Evolutionary conservation across 2,113 vertebrate genomes (phyloP), one percentile per base, ranked within the genome.

Genomic region (Brachypteracias leptosomus): DNA sequence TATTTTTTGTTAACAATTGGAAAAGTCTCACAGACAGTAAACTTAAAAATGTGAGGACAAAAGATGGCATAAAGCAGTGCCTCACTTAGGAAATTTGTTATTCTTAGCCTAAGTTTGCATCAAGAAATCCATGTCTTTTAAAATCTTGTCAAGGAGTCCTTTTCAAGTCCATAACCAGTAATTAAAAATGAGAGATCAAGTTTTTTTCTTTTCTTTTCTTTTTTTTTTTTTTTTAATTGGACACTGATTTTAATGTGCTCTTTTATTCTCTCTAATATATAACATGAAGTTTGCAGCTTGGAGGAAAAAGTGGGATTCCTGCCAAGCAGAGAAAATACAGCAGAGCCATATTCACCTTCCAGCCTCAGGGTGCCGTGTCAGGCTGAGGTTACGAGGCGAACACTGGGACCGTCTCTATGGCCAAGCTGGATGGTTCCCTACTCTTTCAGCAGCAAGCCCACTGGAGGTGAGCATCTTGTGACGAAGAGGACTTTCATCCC

Each of bases 391-490:
- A 62, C 0, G 17, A 31, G 91, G 88, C 87, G 13, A 62, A 49
- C 80, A 26, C 46, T 10, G 51, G 83, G 89, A 66, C 57, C 4
- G 3, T 38, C 52, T 33, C 18, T 63, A 61, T 79, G 92, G 79
- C 46, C 42, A 26, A 72, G 57, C 29, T 24, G 35, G 71, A 22
- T 4, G 3, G 61, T 16, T 78, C 80, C 79, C 61, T 25, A 1
- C 79, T 42, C 31, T 78, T 6, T 65, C 3, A 0, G 72, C 85
- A 44, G 26, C 46, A 22, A 57, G 46, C 67, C 40, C 16, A 42
- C 67, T 42, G 75, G 90, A 95, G 86, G 38, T 57, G 96, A 95
- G 72, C 91, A 49, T 54, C 88, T 51, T 51, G 81, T 13, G 26
- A 78, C 92, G 90, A 95, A 79, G 44, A 21, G 63, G 7, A 10